These are phyloP conservation scores for Azemiops feae DNA, from an alignment of 2,113 vertebrate species.

Conservation along the genomic window DNA sequence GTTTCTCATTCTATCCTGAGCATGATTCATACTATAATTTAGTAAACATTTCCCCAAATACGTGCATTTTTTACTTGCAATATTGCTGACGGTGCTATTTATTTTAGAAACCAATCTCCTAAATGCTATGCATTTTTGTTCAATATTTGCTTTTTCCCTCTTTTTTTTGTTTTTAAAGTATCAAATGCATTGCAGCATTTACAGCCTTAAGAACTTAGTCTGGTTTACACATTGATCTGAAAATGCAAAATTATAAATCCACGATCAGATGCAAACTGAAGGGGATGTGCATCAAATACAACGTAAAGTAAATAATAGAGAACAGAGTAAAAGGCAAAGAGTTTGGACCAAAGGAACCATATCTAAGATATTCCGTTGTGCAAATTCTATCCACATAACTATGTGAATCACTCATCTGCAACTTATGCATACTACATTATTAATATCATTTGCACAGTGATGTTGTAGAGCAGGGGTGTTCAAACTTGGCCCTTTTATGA, in stretches of 20 bases:
- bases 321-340: neutral
- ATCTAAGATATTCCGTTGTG: neutral
- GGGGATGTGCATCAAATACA: neutral
- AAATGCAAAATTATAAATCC: neutral
- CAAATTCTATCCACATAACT: neutral
- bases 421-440: neutral
- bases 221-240: neutral
- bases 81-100: neutral
- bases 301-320: neutral
- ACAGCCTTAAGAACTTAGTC: neutral
- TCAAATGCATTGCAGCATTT: neutral
- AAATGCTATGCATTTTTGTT: neutral
- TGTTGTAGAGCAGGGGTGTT: neutral
- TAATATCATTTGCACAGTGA: neutral
- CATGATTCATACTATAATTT: neutral
- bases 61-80: neutral
- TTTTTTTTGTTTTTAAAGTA: no score
- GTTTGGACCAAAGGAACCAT: no score
- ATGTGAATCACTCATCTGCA: neutral
- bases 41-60: neutral
- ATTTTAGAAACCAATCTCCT: neutral
- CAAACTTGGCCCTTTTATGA: no score
- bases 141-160: neutral
- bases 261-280: neutral
- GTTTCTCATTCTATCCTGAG: neutral